Conservation (phyloP, 2,113 vertebrate species). For the Mixornis gularis region DNA sequence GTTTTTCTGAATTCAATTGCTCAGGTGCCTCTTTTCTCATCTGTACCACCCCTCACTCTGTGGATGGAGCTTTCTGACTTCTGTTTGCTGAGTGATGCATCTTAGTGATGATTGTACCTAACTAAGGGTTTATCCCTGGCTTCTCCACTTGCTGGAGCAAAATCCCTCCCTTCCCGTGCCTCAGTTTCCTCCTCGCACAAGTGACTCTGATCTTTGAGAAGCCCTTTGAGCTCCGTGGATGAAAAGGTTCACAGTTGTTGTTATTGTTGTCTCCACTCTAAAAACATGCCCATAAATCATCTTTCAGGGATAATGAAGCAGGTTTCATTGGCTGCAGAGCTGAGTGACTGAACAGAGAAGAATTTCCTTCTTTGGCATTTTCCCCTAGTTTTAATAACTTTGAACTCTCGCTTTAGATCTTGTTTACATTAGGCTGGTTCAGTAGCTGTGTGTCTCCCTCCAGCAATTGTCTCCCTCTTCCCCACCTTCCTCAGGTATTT, state of each 20-base stretch:
- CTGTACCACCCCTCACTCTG: background rate
- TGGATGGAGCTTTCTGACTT: background rate
- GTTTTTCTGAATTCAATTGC: background rate
- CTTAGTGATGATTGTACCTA: background rate
- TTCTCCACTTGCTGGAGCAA: background rate
- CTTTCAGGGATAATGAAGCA: background rate
- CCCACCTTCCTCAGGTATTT: slow-evolving; percentile 65
- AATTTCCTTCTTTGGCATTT: slow-evolving; percentile 61
- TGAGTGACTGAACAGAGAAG: slow-evolving; percentile 49
- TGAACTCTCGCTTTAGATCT: slow-evolving; percentile 62
- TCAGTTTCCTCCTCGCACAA: background rate
- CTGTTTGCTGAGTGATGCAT: background rate
- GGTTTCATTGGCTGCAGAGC: slow-evolving; percentile 33
- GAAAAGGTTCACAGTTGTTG: background rate
- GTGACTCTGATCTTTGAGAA: background rate
- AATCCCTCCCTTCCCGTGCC: background rate
- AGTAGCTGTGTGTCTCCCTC: slow-evolving; percentile 49
- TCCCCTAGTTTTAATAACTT: slow-evolving; percentile 58
- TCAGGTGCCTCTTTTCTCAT: background rate
- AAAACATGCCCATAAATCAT: slow-evolving; percentile 46
- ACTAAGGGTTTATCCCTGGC: background rate
- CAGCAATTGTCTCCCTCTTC: slow-evolving; percentile 59
- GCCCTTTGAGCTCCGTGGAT: background rate
- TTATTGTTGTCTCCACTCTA: slow-evolving; percentile 36
- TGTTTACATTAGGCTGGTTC: slow-evolving; percentile 56